phyloP scores from a whole-genome alignment of 1,140 invertebrate genomes.

The Psix sp. region DNA sequence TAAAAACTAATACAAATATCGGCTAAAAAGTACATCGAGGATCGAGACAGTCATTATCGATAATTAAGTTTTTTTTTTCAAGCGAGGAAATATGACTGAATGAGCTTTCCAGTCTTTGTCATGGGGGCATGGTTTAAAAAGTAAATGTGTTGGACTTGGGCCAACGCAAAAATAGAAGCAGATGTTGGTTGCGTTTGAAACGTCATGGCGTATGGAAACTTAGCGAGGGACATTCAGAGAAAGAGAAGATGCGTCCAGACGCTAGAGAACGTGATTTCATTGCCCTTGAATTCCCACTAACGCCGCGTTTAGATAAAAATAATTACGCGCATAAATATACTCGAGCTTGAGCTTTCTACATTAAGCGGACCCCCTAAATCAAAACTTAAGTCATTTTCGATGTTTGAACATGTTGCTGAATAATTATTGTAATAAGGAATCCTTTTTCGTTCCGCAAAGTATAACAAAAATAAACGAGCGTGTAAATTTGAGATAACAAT shows the following conservation, averaged over 20 bases:
- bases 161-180: slow-evolving; percentile 78
- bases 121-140: slow-evolving; percentile 74
- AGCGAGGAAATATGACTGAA: slow-evolving; percentile 60
- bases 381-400: too few species aligned
- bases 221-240: slow-evolving; percentile 53
- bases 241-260: slow-evolving; percentile 60
- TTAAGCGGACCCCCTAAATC: not conserved
- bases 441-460: too few species aligned
- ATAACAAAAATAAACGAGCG: too few species aligned
- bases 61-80: slow-evolving; percentile 15
- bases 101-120: slow-evolving; percentile 75
- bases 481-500: too few species aligned
- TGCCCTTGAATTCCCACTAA: slow-evolving; percentile 75
- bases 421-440: too few species aligned
- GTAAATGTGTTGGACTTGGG: slow-evolving; percentile 75
- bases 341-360: slow-evolving; percentile 36
- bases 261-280: slow-evolving; percentile 67
- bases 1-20: too few species aligned
- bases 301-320: slow-evolving; percentile 73
- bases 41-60: not conserved
- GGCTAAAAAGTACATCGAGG: too few species aligned
- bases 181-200: slow-evolving; percentile 69
- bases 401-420: too few species aligned
- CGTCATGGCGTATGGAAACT: slow-evolving; percentile 58
- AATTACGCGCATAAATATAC: slow-evolving; percentile 71